Evolutionary conservation across 2,113 vertebrate species (phyloP).

Genomic region (Leucopternis melanops): DNA sequence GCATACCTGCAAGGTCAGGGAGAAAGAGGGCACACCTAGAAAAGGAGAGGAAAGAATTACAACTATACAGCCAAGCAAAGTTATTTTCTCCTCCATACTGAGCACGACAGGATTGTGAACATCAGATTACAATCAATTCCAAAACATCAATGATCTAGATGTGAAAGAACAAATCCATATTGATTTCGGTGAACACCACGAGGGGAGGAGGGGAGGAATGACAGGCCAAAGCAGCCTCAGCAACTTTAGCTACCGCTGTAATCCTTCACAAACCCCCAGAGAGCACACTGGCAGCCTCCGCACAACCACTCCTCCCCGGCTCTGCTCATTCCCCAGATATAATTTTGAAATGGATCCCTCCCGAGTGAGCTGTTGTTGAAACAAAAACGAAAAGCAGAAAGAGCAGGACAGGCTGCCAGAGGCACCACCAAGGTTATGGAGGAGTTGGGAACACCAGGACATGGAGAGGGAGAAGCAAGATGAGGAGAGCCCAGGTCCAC

Average conservation of each 20-base stretch:
- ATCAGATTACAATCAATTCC: neutral
- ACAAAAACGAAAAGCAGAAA: neutral
- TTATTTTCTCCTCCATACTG: neutral
- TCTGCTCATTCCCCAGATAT: neutral
- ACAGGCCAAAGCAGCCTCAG: neutral
- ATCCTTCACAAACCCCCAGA: neutral
- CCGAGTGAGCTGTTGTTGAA: neutral
- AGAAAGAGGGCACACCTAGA: neutral
- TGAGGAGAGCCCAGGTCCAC: neutral
- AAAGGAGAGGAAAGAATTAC: conserved; percentile 5
- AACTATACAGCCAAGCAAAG: neutral
- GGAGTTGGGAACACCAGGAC: neutral
- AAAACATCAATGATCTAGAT: neutral
- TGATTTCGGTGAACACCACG: neutral
- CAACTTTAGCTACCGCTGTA: neutral
- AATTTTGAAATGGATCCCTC: neutral
- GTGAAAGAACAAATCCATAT: neutral
- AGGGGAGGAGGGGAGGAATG: neutral
- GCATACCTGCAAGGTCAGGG: conserved; percentile 4
- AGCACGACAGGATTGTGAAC: neutral
- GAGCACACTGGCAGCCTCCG: neutral
- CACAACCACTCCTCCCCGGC: neutral
- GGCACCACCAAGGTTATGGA: neutral
- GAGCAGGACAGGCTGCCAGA: neutral
- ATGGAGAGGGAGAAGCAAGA: rapidly evolving